Evolutionary conservation across 2,888 invertebrate genomes (phyloP).

Genomic region (Cheilosia vernalis): DNA sequence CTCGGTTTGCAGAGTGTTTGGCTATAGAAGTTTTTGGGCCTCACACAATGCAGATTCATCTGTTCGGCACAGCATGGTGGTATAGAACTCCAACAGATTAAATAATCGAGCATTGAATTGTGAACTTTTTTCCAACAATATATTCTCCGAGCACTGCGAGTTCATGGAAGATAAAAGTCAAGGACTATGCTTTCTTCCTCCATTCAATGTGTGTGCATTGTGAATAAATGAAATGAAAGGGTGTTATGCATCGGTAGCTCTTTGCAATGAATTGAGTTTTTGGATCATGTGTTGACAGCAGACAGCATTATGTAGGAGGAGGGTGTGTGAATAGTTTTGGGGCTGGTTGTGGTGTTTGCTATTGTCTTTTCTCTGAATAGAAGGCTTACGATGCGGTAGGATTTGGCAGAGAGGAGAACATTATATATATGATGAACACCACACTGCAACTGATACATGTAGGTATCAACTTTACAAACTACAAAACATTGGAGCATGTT

Average conservation of each 20-base stretch:
- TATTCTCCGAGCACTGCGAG: slow-evolving; percentile 4
- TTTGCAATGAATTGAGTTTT: slow-evolving; percentile 1
- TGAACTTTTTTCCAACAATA: slow-evolving; percentile 33
- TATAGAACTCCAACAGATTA: slow-evolving; percentile 44
- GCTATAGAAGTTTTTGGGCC: not conserved
- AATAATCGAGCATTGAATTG: slow-evolving; percentile 66
- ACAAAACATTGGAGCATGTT: too few relatives aligned
- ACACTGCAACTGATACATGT: too few relatives aligned
- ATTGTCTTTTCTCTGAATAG: too few relatives aligned
- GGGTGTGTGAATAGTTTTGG: too few relatives aligned
- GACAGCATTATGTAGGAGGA: too few relatives aligned
- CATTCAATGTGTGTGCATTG: slow-evolving; percentile 2
- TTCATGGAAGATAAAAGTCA: slow-evolving; percentile 58
- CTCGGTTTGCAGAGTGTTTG: not conserved
- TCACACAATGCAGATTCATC: slow-evolving; percentile 1
- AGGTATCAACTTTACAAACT: too few relatives aligned
- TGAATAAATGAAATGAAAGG: not conserved
- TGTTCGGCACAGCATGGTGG: not conserved
- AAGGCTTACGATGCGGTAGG: too few relatives aligned
- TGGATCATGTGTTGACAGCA: not conserved
- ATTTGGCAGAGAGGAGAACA: too few relatives aligned
- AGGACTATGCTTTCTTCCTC: slow-evolving; percentile 43
- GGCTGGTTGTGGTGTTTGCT: too few relatives aligned
- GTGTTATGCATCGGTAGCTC: not conserved
- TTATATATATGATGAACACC: too few relatives aligned